Evolutionary conservation across 2,888 invertebrate species (phyloP), one percentile per base, ranked within the genome.

Genomic region (Beris morrisii): DNA sequence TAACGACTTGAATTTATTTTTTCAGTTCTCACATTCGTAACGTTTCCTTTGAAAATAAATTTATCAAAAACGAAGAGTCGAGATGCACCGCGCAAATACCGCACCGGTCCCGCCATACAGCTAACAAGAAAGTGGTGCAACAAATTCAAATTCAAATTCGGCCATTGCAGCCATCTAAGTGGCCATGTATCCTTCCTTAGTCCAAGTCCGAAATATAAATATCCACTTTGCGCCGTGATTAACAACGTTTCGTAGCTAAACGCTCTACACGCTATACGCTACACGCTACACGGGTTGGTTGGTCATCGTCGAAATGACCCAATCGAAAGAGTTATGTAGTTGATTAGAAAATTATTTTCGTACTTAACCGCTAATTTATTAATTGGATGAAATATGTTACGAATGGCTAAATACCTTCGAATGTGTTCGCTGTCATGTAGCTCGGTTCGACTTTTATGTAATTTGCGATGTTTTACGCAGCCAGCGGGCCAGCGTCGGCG

Each of bases 331-430:
- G 54, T 48, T 64, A 66, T 66, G 57, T 63, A 68, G 68, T 66
- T 68, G 68, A 68, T 68, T 68, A 66, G 64, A 64, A 48, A 66
- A 64, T 59, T 68, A 68, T 68, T 68, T 68, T 68, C 64, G 68
- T 64, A 46, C 58, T 64, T 64, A 58, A 59, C 63, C 68, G 66
- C 63, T 68, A 68, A 64, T 66, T 64, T 66, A 64, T 68, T 68
- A 68, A 68, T 68, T 68, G 66, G 68, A 44, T 54, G 59, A 66
- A 68, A 68, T 66, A 66, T 64, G 32, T 56, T 61, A 52, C 61
- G 61, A 61, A 61, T 50, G n/a, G 61, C 52, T 61, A 45, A 61
- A 38, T 38, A 43, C 43, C 43, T 38, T 13, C 61, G 15, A 43
- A 43, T 52, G 43, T 61, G 61, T 61, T 43, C 13, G 44, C 53